phyloP scores from a whole-genome alignment of 1,140 invertebrate genomes.

The Aphaenogaster ashmeadi region DNA sequence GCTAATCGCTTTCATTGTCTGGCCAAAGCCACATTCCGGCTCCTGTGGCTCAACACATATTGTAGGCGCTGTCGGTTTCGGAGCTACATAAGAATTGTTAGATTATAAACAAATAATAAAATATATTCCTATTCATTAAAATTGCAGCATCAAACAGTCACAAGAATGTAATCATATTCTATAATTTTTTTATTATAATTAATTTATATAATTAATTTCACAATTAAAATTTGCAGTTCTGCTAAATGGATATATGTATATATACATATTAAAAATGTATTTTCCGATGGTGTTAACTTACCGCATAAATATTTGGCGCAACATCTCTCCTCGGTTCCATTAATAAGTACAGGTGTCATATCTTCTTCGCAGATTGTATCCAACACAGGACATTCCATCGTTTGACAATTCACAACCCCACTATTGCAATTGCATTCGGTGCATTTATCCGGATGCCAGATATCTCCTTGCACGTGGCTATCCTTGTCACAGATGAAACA shows the following conservation, averaged over 20 bases:
- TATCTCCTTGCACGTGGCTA: slow-evolving; percentile 89
- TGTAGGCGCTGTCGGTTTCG: slow-evolving; percentile 82
- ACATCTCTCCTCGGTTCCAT: slow-evolving; percentile 89
- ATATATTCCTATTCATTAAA: neutral
- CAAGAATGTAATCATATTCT: neutral
- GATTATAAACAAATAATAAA: neutral
- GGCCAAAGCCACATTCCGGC: slow-evolving; percentile 91
- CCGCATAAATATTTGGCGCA: slow-evolving; percentile 91
- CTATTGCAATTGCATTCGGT: slow-evolving; percentile 91
- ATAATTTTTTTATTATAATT: slow-evolving; percentile 13
- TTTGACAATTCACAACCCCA: slow-evolving; percentile 88
- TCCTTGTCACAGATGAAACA: slow-evolving; percentile 91
- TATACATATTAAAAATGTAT: neutral
- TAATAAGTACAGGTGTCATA: slow-evolving; percentile 86
- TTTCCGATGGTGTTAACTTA: slow-evolving; percentile 79
- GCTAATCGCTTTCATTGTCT: slow-evolving; percentile 90
- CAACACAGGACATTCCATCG: slow-evolving; percentile 88
- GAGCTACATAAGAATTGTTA: slow-evolving; percentile 81
- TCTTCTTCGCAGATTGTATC: slow-evolving; percentile 89
- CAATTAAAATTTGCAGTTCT: neutral
- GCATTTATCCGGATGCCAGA: slow-evolving; percentile 91
- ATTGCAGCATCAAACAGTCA: neutral
- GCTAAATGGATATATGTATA: neutral
- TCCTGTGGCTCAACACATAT: slow-evolving; percentile 89
- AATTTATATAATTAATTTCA: neutral